Percentiles rank a stretch among this genome's conserved stretches.
Evolutionary conservation across 2,797 vertebrate species (phyloP).

Genomic region (Bufotes viridis): DNA sequence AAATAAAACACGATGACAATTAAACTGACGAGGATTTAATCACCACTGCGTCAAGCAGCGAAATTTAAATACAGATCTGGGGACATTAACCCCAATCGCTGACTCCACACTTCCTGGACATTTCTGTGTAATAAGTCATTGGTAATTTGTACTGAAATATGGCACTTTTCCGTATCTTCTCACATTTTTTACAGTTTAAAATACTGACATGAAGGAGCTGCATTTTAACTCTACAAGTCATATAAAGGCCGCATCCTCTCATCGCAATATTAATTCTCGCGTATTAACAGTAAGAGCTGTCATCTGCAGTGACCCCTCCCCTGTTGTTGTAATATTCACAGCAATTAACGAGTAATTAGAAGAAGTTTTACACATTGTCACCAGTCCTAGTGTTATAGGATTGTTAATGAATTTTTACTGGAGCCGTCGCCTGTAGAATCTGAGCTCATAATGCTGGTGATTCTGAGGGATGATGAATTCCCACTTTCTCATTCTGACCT

Average conservation of each 20-base stretch:
- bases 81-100: constrained; percentile 71
- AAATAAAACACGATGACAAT: constrained; percentile 65
- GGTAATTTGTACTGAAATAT: constrained; percentile 69
- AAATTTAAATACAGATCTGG: constrained; percentile 69
- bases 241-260: neutral
- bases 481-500: no score
- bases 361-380: neutral
- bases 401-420: no score
- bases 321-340: neutral
- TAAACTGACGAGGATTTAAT: constrained; percentile 65
- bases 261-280: no score
- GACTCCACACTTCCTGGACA: constrained; percentile 67
- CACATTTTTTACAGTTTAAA: constrained; percentile 62
- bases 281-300: no score
- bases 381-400: neutral
- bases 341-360: neutral
- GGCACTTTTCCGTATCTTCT: constrained; percentile 64
- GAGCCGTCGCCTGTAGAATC: no score
- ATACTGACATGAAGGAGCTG: constrained; percentile 29
- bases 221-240: neutral
- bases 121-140: constrained; percentile 70
- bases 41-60: constrained; percentile 63
- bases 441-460: no score
- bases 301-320: neutral
- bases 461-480: no score